These are phyloP conservation scores for Pteropus rufus DNA, from an alignment of 2,797 vertebrate species.

Conservation along the genomic window DNA sequence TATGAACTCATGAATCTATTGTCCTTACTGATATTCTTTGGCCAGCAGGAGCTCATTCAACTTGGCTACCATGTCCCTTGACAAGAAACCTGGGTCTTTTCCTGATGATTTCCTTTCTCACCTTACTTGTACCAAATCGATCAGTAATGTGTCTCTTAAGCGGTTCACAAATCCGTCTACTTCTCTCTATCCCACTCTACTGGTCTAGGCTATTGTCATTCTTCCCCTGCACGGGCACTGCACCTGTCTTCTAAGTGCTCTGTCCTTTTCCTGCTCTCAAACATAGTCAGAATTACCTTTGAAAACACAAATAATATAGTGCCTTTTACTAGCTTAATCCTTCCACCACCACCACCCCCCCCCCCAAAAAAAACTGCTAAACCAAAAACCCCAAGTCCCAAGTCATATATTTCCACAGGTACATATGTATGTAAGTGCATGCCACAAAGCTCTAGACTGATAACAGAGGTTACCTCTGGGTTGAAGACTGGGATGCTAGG, in stretches of 20 bases:
- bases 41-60: neutral
- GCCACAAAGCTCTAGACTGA: neutral
- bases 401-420: neutral
- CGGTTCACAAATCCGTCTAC: neutral
- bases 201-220: neutral
- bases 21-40: neutral
- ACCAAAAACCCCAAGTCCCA: neutral
- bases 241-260: neutral
- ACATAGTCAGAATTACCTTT: neutral
- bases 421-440: neutral
- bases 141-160: neutral
- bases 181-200: neutral
- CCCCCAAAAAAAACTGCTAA: neutral
- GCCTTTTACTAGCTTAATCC: neutral
- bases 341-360: too few relatives aligned
- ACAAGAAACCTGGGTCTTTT: neutral
- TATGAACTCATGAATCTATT: neutral
- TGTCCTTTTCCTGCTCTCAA: neutral
- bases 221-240: neutral
- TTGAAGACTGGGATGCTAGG: neutral
- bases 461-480: neutral
- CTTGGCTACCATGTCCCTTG: neutral
- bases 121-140: neutral
- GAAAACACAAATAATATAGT: neutral
- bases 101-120: neutral